Evolutionary conservation across 1,140 invertebrate genomes (phyloP).

Genomic region (Drosophila sp.): DNA sequence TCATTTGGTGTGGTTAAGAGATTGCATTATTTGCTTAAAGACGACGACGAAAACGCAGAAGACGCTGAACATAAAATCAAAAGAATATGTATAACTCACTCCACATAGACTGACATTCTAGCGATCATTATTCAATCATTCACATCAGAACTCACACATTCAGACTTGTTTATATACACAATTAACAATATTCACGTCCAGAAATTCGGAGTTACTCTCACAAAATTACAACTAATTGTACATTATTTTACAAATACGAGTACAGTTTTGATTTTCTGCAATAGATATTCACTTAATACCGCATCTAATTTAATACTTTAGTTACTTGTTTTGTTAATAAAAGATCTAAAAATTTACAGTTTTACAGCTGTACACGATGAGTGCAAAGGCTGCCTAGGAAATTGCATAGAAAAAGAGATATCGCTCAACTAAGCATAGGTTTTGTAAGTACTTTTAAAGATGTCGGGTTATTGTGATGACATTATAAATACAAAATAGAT

Average conservation of each 20-base stretch:
- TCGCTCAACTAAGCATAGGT: slow-evolving; percentile 15
- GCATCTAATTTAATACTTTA: slow-evolving; percentile 44
- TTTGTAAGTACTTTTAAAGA: slow-evolving; percentile 15
- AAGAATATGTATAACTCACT: not conserved
- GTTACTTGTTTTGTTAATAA: slow-evolving; percentile 33
- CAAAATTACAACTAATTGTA: slow-evolving; percentile 69
- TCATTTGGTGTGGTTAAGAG: slow-evolving; percentile 21
- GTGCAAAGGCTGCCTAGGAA: slow-evolving; percentile 64
- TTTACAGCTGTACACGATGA: slow-evolving; percentile 66
- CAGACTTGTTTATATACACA: slow-evolving; percentile 24
- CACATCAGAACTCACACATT: slow-evolving; percentile 21
- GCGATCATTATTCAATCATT: not conserved
- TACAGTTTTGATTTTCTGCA: slow-evolving; percentile 42
- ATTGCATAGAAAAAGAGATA: slow-evolving; percentile 15
- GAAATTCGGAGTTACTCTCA: slow-evolving; percentile 15
- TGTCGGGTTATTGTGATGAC: slow-evolving; percentile 17
- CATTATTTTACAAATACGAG: slow-evolving; percentile 66
- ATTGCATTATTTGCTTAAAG: slow-evolving; percentile 16
- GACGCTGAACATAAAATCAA: slow-evolving; percentile 21
- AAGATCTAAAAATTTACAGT: slow-evolving; percentile 56
- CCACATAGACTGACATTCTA: slow-evolving; percentile 15
- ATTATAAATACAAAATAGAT: slow-evolving; percentile 16
- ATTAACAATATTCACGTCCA: slow-evolving; percentile 19
- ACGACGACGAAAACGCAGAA: slow-evolving; percentile 34
- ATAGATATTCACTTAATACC: slow-evolving; percentile 40